phyloP scores from a whole-genome alignment of 2,113 vertebrate genomes.

The Lepisosteus oculatus region DNA sequence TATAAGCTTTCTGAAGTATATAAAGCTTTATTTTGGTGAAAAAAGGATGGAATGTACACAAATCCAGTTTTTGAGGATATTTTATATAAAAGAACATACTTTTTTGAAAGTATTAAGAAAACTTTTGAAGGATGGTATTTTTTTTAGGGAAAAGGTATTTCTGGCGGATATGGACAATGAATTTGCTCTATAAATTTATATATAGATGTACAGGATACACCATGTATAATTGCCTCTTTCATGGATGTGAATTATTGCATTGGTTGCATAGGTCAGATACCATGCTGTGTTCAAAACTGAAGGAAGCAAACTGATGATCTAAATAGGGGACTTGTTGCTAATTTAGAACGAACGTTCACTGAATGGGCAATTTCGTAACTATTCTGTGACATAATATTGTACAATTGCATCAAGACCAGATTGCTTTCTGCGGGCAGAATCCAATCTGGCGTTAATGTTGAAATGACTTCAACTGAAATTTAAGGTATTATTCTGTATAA shows the following conservation, averaged over 20 bases:
- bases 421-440: constrained; percentile 96
- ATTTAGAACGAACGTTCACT: constrained; percentile 38
- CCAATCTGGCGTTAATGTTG: constrained; percentile 82
- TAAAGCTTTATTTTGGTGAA: constrained; percentile 76
- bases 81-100: constrained; percentile 74
- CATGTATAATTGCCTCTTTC: constrained; percentile 51
- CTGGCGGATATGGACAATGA: constrained; percentile 82
- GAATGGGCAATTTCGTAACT: constrained; percentile 74
- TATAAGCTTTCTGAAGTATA: constrained; percentile 64
- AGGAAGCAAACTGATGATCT: constrained; percentile 48
- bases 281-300: constrained; percentile 43
- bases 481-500: constrained; percentile 92
- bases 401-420: constrained; percentile 78
- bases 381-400: constrained; percentile 86
- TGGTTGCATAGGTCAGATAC: too few relatives aligned
- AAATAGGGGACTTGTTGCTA: constrained; percentile 43
- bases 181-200: constrained; percentile 64
- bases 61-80: constrained; percentile 64
- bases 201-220: constrained; percentile 66
- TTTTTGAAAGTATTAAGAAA: constrained; percentile 66
- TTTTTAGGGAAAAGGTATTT: constrained; percentile 84
- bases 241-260: constrained; percentile 9
- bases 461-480: constrained; percentile 74
- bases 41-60: constrained; percentile 63
- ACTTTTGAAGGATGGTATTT: constrained; percentile 69